Conservation (phyloP, 2,113 vertebrate genomes). For the Odocoileus hemionus region DNA sequence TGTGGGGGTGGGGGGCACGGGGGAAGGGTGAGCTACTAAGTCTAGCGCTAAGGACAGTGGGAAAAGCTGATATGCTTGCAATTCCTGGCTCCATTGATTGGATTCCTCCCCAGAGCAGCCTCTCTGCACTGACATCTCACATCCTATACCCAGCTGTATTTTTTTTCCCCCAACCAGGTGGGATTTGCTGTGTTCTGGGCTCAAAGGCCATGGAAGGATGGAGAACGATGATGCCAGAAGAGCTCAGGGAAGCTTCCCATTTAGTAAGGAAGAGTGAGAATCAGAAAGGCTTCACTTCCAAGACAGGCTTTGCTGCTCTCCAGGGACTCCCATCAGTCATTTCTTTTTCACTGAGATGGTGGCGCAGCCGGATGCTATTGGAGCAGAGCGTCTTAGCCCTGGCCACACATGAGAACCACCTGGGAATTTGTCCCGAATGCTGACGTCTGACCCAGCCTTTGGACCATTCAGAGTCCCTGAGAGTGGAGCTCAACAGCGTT, state of each 20-base stretch:
- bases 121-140: background rate
- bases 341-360: background rate
- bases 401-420: too few relatives aligned
- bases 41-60: background rate
- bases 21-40: background rate
- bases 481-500: background rate
- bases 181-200: background rate
- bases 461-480: rapidly evolving
- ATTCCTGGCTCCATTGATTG: background rate
- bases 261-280: rapidly evolving
- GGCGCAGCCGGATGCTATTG: rapidly evolving
- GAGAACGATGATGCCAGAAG: rapidly evolving
- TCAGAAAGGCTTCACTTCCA: background rate
- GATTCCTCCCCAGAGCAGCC: background rate
- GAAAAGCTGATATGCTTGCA: background rate
- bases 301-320: background rate
- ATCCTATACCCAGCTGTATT: background rate
- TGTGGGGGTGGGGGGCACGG: rapidly evolving
- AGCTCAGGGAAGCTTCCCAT: too few relatives aligned
- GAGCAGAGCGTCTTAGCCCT: background rate
- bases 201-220: rapidly evolving
- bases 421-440: background rate
- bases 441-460: rapidly evolving
- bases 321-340: rapidly evolving
- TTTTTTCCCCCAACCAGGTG: too few relatives aligned